Evolutionary conservation across 2,888 invertebrate genomes (phyloP).

Genomic region (Nesidiocoris tenuis): DNA sequence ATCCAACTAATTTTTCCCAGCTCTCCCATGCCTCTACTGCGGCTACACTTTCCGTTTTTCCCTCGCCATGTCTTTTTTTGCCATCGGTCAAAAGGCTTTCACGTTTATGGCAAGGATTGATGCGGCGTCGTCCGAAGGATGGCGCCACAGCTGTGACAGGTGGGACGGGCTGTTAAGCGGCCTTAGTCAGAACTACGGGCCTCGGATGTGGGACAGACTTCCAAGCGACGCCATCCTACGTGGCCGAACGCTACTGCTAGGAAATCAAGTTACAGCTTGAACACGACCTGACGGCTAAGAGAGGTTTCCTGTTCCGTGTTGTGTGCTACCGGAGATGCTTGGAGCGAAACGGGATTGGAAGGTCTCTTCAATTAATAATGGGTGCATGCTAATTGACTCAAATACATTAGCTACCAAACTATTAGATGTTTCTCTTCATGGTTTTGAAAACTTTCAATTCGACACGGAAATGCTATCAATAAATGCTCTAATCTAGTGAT

Average conservation of each 20-base stretch:
- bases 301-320: neutral
- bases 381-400: too few species aligned
- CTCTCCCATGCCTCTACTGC: neutral
- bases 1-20: neutral
- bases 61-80: neutral
- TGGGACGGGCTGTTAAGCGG: too few species aligned
- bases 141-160: neutral
- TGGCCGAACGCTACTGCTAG: neutral
- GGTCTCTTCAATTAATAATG: too few species aligned
- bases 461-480: too few species aligned
- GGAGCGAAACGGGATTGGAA: neutral
- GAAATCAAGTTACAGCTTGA: neutral
- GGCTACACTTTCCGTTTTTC: neutral
- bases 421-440: too few species aligned
- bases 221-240: neutral
- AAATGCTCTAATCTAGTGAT: too few species aligned
- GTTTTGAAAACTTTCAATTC: too few species aligned
- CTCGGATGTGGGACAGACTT: too few species aligned
- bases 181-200: too few species aligned
- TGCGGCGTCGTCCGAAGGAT: neutral
- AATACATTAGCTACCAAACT: too few species aligned
- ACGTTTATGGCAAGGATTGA: neutral
- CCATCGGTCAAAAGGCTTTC: neutral
- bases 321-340: neutral
- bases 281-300: neutral